Percentiles rank a stretch among this genome's conserved stretches.
These are phyloP conservation scores for Sylvia borin DNA, from an alignment of 2,797 vertebrate species.

Conservation along the genomic window DNA sequence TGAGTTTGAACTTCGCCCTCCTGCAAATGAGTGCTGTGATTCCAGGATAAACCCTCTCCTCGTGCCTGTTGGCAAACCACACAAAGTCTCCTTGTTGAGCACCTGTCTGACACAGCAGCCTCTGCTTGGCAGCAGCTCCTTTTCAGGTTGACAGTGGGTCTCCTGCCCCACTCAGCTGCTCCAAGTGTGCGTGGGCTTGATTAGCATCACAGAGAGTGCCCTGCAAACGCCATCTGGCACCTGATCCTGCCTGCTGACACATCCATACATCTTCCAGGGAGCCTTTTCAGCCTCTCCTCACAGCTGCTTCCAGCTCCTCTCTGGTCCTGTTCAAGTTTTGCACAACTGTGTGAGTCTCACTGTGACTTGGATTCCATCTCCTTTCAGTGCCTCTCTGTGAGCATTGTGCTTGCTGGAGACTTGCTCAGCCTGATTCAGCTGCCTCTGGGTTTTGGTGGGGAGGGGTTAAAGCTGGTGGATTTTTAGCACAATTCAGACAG, in stretches of 20 bases:
- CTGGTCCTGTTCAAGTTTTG: background rate
- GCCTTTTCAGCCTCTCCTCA: background rate
- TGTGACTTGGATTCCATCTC: background rate
- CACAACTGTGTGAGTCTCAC: background rate
- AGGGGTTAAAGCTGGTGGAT: background rate
- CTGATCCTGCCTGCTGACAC: background rate
- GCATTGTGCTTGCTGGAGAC: background rate
- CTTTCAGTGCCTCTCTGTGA: background rate
- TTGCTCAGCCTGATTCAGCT: background rate
- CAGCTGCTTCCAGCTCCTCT: background rate
- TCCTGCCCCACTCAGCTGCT: background rate
- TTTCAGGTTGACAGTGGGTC: accelerated
- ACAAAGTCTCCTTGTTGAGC: background rate
- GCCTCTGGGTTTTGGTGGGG: background rate
- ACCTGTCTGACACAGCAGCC: background rate
- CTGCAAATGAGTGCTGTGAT: background rate
- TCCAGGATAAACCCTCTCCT: background rate
- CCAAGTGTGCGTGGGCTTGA: background rate
- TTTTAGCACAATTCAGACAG: background rate
- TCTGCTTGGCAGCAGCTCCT: accelerated
- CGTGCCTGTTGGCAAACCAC: background rate
- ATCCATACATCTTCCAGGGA: background rate
- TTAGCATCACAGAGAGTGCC: background rate
- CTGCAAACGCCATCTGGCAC: background rate
- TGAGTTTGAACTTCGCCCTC: background rate